Base-by-base conservation (phyloP, 2,113 vertebrate species). In the Plecturocebus donacophilus region DNA sequence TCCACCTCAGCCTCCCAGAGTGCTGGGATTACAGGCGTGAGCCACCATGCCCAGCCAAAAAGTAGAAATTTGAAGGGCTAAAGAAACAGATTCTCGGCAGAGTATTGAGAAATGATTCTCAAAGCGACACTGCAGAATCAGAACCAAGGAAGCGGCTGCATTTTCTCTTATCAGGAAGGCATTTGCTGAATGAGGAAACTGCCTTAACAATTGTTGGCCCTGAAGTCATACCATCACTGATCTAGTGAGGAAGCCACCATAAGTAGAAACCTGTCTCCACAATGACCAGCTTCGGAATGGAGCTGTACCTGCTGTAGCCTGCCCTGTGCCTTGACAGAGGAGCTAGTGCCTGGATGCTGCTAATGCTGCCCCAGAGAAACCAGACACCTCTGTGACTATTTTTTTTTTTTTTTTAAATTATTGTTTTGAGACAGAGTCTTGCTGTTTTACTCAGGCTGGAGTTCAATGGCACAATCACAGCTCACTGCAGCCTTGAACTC, bases 81-180 rank as follows among this genome's bases (percentile, higher is more conserved):
- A 56, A 75, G 86, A 66, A 25, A 75, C 64, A 49, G 75, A 66
- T 49, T 52, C 16, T 58, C 81, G 12, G 75, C 25, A n/a, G 54
- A 70, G 56, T 52, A 11, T 66, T 61, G 49, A 58, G 16, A 68
- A 32, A 38, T 47, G 80, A 75, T 75, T 84, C 52, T 87, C 56
- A 77, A 66, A 77, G 58, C 27, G 61, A 42, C 12, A 25, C 32
- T 19, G 20, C 64, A 56, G 45, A 84, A 49, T 61, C 30, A 9
- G 77, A 73, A 38, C 58, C 82, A 2, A 14, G n/a, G 87, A 76
- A 71, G 42, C 70, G 71, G 42, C 23, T 12, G 75, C 20, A 27
- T n/a, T 9, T 52, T 87, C 86, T 70, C 49, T 96, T 81, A 52
- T 87, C 87, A 91, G 77, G 94, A 95, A 73, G 75, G 54, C 87